phyloP scores from a whole-genome alignment of 2,888 invertebrate species.

The Parnassius glacialis region DNA sequence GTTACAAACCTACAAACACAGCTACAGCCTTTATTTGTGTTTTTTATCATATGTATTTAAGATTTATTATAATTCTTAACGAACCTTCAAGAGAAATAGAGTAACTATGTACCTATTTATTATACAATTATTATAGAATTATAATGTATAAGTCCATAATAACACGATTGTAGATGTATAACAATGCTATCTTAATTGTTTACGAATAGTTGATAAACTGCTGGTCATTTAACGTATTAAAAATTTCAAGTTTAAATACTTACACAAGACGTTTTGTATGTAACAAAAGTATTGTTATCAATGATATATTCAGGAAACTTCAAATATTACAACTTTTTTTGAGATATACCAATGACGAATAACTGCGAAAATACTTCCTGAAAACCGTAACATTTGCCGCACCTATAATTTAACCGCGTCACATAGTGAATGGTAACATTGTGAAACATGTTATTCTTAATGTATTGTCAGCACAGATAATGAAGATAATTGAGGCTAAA shows the following conservation, averaged over 20 bases:
- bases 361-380: conserved; percentile 37
- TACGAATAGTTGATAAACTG: too few relatives aligned
- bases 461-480: conserved; percentile 64
- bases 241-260: too few relatives aligned
- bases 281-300: neutral
- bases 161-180: neutral
- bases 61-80: too few relatives aligned
- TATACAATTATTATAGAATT: too few relatives aligned
- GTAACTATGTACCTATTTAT: too few relatives aligned
- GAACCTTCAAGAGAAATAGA: too few relatives aligned
- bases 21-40: too few relatives aligned
- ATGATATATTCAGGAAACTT: conserved; percentile 1
- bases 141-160: too few relatives aligned
- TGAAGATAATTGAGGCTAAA: conserved; percentile 76
- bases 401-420: conserved; percentile 71
- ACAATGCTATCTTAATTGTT: neutral
- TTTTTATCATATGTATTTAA: too few relatives aligned
- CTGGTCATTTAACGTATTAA: too few relatives aligned
- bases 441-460: conserved; percentile 67
- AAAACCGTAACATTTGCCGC: conserved; percentile 39
- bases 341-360: conserved; percentile 26
- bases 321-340: conserved; percentile 16
- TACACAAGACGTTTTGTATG: too few relatives aligned
- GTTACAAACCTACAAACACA: too few relatives aligned
- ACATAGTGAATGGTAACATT: conserved; percentile 69